Base-by-base conservation (phyloP, 2,113 vertebrate species). In the Alligator sinensis region DNA sequence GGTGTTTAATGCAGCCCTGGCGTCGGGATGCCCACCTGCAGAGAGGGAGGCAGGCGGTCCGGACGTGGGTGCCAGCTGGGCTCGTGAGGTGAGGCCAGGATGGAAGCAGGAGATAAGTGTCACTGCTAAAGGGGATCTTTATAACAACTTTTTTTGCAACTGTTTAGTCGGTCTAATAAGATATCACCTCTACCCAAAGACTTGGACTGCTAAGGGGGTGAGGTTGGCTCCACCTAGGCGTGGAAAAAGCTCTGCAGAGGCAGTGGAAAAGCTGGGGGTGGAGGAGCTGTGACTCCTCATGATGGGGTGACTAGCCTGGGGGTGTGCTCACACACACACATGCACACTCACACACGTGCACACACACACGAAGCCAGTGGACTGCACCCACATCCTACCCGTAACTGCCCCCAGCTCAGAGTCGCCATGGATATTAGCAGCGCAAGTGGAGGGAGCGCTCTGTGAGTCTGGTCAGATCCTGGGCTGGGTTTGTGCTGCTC, bases 41-140 rank as follows among this genome's bases (percentile, higher is more conserved):
- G 91, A 38, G 78, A 80, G 84, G 60, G 21, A 78, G 83, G 95
- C 0, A 6, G 74, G 87, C 86, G 74, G 79, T 11, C 3, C 15
- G 64, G 64, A 18, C 24, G 66, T 72, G 83, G 90, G 85, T 82
- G 79, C 90, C 84, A 82, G 85, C 79, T 17, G 30, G 60, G 12
- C 75, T 75, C 80, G 3, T 0, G 2, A 78, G 34, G 16, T 89
- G 90, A 89, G 86, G 94, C 68, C 86, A 79, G 84, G 63, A 38
- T 1, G 60, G 75, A 93, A 38, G 63, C 16, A 18, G 70, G 54
- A 83, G 84, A 84, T 83, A 62, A 70, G 87, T 82, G 85, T 87
- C 84, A 87, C 84, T 72, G 66, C 70, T 91, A 91, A 82, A 91
- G 87, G 47, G 47, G 47, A 47, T 47, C 47, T 47, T 47, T 47